Evolutionary conservation across 2,113 vertebrate genomes (phyloP).

Genomic region (Piliocolobus tephrosceles): DNA sequence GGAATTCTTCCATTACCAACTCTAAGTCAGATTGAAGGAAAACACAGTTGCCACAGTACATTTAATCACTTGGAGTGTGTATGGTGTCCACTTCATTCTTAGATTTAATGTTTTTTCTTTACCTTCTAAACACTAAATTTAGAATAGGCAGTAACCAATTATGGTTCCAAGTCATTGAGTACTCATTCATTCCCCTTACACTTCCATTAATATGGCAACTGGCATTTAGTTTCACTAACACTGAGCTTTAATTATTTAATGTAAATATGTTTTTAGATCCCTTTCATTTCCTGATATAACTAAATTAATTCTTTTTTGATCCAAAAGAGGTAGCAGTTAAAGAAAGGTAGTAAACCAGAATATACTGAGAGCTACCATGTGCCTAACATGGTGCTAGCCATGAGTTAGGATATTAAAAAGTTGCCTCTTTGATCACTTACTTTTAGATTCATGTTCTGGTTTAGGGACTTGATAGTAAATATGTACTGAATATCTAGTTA

Average conservation of each 20-base stretch:
- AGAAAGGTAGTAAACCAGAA: background rate
- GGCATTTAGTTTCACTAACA: background rate
- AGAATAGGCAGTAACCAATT: background rate
- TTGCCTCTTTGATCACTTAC: background rate
- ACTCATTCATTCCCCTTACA: background rate
- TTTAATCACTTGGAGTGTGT: background rate
- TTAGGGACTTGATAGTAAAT: background rate
- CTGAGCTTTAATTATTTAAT: background rate
- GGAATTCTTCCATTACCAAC: background rate
- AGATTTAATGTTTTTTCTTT: background rate
- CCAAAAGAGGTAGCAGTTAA: background rate
- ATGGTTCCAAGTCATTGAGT: background rate
- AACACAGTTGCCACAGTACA: background rate
- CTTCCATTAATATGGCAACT: background rate
- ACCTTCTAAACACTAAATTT: background rate
- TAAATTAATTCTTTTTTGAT: background rate
- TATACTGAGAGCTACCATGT: background rate
- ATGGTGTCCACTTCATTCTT: background rate
- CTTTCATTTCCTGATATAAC: background rate
- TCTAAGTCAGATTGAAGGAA: background rate
- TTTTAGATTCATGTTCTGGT: background rate
- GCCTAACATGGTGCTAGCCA: background rate
- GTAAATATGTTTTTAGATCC: background rate
- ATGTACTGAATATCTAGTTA: background rate
- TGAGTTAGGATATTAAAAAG: background rate